Conservation (phyloP, 2,113 vertebrate species). For the Elanoides forficatus region DNA sequence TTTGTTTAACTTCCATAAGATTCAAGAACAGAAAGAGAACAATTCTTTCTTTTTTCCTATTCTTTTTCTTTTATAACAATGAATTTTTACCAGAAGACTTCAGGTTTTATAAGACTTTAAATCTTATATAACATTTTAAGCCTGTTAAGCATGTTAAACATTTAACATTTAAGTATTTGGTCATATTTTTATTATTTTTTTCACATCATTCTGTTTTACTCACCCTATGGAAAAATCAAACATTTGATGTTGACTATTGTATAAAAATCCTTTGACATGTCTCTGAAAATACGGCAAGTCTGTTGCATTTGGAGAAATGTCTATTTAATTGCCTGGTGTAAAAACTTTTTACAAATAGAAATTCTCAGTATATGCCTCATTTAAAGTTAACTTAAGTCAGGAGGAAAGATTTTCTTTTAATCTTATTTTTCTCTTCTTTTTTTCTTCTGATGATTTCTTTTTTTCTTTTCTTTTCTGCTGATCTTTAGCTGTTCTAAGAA, state of each 20-base stretch:
- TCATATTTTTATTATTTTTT: constrained; percentile 9
- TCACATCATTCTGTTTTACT: background rate
- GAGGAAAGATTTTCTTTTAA: background rate
- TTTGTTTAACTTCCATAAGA: background rate
- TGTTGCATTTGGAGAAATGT: background rate
- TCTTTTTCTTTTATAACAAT: background rate
- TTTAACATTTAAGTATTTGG: no score
- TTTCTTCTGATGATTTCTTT: background rate
- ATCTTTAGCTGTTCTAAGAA: background rate
- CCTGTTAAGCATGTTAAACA: no score
- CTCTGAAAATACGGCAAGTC: background rate
- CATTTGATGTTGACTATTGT: background rate
- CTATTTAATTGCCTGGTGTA: background rate
- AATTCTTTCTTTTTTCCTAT: background rate
- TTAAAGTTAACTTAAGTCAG: background rate
- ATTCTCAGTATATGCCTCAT: background rate
- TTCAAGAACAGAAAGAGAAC: background rate
- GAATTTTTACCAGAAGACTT: background rate
- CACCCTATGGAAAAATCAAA: constrained; percentile 19
- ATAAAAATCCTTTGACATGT: background rate
- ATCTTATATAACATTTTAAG: constrained; percentile 5
- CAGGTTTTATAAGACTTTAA: constrained; percentile 21
- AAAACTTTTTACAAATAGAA: background rate
- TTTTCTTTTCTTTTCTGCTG: background rate
- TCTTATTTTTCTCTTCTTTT: background rate